Percentiles rank a stretch among this genome's conserved stretches.
phyloP scores from a whole-genome alignment of 1,140 invertebrate genomes.

The Anastrepha obliqua region DNA sequence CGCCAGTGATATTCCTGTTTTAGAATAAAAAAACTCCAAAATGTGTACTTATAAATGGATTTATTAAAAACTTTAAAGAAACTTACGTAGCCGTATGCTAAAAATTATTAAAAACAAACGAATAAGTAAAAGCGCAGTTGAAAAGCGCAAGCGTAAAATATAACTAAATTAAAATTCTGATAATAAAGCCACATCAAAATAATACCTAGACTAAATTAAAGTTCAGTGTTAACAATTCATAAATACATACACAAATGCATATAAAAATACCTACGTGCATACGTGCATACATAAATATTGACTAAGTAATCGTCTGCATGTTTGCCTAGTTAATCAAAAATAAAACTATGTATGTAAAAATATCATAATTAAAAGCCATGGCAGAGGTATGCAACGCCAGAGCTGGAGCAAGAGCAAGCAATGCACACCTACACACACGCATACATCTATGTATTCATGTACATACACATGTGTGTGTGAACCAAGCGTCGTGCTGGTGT shows the following conservation, averaged over 20 bases:
- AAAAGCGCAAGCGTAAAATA: not conserved
- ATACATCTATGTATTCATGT: not conserved
- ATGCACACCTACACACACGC: not conserved
- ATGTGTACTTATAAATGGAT: not conserved
- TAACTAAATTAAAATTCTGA: not conserved
- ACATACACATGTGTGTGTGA: not conserved
- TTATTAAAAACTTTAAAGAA: not conserved
- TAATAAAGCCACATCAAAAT: not conserved
- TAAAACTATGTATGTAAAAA: not conserved
- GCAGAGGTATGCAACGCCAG: not conserved
- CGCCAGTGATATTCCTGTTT: no score
- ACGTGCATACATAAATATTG: slow-evolving; percentile 1
- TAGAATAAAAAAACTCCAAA: not conserved
- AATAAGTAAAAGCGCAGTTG: not conserved
- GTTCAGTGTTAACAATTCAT: slow-evolving; percentile 43
- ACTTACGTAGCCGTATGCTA: no score
- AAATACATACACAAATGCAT: not conserved
- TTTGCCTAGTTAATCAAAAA: not conserved
- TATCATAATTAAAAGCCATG: not conserved
- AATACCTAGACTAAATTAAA: slow-evolving; percentile 30
- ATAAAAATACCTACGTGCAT: not conserved
- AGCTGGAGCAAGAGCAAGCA: not conserved
- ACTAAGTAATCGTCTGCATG: slow-evolving; percentile 22
- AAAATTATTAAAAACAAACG: not conserved
- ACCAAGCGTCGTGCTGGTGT: not conserved